Base-by-base conservation (phyloP, 2,888 invertebrate genomes). In the Coenonympha arcania region DNA sequence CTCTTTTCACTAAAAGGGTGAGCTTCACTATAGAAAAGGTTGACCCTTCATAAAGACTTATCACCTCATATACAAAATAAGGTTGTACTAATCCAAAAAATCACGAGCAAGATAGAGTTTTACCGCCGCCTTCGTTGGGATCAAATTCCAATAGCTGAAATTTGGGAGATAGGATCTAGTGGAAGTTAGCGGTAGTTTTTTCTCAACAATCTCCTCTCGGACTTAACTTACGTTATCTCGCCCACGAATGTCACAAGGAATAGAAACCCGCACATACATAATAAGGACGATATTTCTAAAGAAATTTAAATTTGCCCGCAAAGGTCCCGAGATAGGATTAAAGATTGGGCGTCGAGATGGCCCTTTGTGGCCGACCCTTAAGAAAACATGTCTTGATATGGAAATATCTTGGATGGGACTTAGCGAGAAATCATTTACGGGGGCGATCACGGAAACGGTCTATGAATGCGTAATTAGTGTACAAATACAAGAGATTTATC, bases 11-110 rank as follows among this genome's bases (percentile, higher is more conserved):
- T 86, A 83, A 86, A 86, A 86, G 86, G 86, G 86, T 85, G 79
- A 83, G 73, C 75, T 72, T 70, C 76, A 77, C 83, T 76, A 85
- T 83, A 83, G 85, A 85, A 86, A 86, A 84, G 86, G 86, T 85
- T 86, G 86, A 86, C 86, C 86, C 87, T 82, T 86, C 86, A 84
- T 86, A 86, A 85, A 85, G 86, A 86, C 86, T 85, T 86, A 86
- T 86, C 86, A 85, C 86, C 80, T 85, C 84, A 83, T 84, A 84
- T 84, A 86, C 86, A 86, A 85, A 86, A 84, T 85, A 86, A 85
- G 81, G 85, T 79, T 79, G 67, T 76, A 76, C 79, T 85, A 85
- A 86, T 86, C 84, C 81, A 33, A 53, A 54, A 64, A 48, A 53
- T 50, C 52, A 43, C 66, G 61, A 54, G 59, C 69, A 56, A 79